Evolutionary conservation across 2,888 invertebrate species (phyloP), one percentile per base, ranked within the genome.

Genomic region (Chydorus sphaericus): DNA sequence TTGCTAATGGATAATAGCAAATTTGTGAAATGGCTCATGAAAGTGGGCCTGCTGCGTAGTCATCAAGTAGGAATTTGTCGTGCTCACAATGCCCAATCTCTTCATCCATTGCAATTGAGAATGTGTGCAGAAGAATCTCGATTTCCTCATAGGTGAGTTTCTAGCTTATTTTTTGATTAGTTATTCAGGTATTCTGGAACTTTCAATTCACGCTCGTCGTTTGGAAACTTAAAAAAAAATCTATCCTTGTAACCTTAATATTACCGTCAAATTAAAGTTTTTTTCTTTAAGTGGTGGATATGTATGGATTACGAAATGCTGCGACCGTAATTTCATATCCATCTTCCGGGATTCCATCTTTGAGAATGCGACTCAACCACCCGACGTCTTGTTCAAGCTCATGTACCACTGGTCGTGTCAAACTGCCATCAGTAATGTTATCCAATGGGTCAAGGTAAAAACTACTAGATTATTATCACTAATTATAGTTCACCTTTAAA

Each of bases 321-420:
- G 90, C 63, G 84, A 86, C 0, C 83, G 83, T 7, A 78, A 83
- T 49, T 88, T 85, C 66, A 83, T 89, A 4, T 89, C 90, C 0
- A 87, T 90, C 0, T 90, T 87, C 70, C 82, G 81, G 60, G 85
- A 87, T 29, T 90, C 90, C 0, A 76, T 91, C 54, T 91, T 90
- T 65, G 89, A 90, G 70, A 84, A 84, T 0, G 83, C 87, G 2
- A 82, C 85, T 0, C 85, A 89, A 70, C 83, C 86, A 0, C 89
- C 91, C 0, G 83, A 83, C 33, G 82, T 85, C 0, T 73, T 89
- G 8, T 71, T 91, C 1, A 90, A 90, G 64, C 73, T 91, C 0
- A 78, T 91, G 54, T 91, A 91, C 70, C 90, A 90, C 67, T 91
- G 91, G 91, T 79, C 87, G 0, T 90, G 90, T 62, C 90, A 91